Evolutionary conservation across 2,113 vertebrate genomes (phyloP).

Genomic region (Bettongia penicillata): DNA sequence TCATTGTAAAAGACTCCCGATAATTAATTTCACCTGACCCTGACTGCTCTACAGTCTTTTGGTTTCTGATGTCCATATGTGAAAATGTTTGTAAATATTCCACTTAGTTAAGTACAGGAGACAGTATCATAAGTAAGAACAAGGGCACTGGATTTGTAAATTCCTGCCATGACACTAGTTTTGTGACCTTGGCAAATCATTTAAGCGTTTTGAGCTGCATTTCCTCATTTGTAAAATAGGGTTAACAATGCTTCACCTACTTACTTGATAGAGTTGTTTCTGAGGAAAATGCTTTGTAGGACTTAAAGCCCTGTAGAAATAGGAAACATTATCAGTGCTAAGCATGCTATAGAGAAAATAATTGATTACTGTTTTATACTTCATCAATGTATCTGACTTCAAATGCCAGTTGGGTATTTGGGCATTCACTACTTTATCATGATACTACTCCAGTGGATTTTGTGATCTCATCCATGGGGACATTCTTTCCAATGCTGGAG

Average conservation of each 20-base stretch:
- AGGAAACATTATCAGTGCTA: background rate
- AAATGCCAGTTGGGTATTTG: background rate
- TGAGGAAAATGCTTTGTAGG: background rate
- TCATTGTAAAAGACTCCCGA: conserved; percentile 14
- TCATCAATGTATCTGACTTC: background rate
- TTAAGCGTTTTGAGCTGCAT: background rate
- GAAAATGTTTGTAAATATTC: conserved; percentile 48
- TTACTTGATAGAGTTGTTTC: background rate
- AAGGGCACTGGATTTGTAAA: background rate
- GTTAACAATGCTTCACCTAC: background rate
- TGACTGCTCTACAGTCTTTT: conserved; percentile 38
- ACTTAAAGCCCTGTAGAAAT: background rate
- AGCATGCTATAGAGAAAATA: background rate
- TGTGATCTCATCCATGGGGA: too few species aligned
- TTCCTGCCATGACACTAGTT: background rate
- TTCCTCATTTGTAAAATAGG: background rate
- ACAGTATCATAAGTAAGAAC: background rate
- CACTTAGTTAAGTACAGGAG: conserved; percentile 21
- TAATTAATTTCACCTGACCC: conserved; percentile 29
- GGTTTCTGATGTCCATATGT: background rate
- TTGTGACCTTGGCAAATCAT: too few species aligned
- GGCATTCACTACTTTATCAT: conserved; percentile 27
- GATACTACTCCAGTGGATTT: conserved; percentile 19
- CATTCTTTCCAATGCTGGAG: too few species aligned
- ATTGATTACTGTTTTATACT: conserved; percentile 30